Conservation (phyloP, 2,113 vertebrate species). For the Capreolus pygargus region DNA sequence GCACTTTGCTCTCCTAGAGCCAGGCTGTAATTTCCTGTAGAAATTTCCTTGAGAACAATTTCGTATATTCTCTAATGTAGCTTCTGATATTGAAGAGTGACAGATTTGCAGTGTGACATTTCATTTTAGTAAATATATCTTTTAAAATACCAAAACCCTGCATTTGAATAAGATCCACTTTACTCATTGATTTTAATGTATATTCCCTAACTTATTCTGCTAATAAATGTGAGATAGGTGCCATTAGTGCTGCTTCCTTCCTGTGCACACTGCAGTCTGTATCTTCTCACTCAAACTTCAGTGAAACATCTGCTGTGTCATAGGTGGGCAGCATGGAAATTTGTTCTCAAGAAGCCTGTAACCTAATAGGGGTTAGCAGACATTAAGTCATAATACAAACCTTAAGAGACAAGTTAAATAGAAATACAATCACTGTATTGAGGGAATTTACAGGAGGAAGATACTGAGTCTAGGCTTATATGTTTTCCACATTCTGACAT, state of each 20-base stretch:
- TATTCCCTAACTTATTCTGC: slow-evolving; percentile 58
- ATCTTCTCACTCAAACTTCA: slow-evolving; percentile 9
- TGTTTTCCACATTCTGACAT: not conserved
- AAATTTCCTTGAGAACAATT: slow-evolving; percentile 12
- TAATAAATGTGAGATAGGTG: slow-evolving; percentile 39
- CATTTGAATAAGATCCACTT: slow-evolving; percentile 64
- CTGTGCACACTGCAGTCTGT: not conserved
- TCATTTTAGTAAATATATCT: slow-evolving; percentile 65
- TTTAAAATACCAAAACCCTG: slow-evolving; percentile 66
- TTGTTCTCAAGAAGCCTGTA: not conserved
- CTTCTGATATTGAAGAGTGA: slow-evolving; percentile 56
- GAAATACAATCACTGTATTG: not conserved
- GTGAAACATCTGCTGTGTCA: not conserved
- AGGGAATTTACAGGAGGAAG: not conserved
- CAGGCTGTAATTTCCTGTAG: not conserved
- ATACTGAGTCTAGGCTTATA: not conserved
- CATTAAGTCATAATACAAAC: not conserved
- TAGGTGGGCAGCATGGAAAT: not conserved
- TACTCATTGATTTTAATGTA: slow-evolving; percentile 62
- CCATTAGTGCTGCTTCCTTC: slow-evolving; percentile 6
- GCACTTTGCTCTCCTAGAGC: not conserved
- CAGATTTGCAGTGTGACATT: slow-evolving; percentile 68
- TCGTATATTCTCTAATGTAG: slow-evolving; percentile 13
- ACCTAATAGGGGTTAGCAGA: not conserved
- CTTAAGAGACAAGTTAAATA: slow-evolving; percentile 15